Base-by-base conservation (phyloP, 2,797 vertebrate genomes). In the Spondyliosoma cantharus region DNA sequence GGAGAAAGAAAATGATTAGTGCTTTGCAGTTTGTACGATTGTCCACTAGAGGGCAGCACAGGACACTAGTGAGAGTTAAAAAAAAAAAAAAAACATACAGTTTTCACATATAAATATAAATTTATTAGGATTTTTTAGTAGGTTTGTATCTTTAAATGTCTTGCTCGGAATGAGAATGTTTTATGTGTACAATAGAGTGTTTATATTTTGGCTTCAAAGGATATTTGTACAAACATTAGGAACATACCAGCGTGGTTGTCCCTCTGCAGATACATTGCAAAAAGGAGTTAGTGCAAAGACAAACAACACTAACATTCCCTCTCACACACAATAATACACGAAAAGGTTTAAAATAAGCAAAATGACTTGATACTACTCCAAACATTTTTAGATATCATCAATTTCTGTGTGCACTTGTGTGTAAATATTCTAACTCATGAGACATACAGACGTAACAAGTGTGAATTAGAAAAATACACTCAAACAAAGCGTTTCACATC, bases 31-130 rank as follows among this genome's bases (percentile, higher is more conserved):
- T 78, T 59, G 1, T 0, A 0, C 5, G 20, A 54, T 81, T 17
- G 19, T 16, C 89, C 91, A 86, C 83, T 78, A 86, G 92, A 82
- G 71, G 81, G 66, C 85, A 87, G 57, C 61, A 75, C 1, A 81
- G 8, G 13, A 22, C 48, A 13, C 27, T 3, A 25, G 9, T 4
- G n/a, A 60, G 50, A 4, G 37, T 59, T 56, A 2, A 9, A 25
- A 19, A 53, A 2, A 29, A 52, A 64, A 64, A 2, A 68, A 48
- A 69, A 59, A 14, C 14, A 46, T 3, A 60, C 56, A 74, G 9
- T 42, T 69, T 81, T 87, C 74, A 87, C 91, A 93, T 93, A 92
- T 74, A 93, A 93, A 94, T 92, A 92, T 92, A 92, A 71, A 92
- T 93, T 88, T 93, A 92, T 91, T 91, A 85, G 0, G 11, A 50